Base-by-base conservation (phyloP, 2,888 invertebrate genomes). In the Crepidodera aurea region DNA sequence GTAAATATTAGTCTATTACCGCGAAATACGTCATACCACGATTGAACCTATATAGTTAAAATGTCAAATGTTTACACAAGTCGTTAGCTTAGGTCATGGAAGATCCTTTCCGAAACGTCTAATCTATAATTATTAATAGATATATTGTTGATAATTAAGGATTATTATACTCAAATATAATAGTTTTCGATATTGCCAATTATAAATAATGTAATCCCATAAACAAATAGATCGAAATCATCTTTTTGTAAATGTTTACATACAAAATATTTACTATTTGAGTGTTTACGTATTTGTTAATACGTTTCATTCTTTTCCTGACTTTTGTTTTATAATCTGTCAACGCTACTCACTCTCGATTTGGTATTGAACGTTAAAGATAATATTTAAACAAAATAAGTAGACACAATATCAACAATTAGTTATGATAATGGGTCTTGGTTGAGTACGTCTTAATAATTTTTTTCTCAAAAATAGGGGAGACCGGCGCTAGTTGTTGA, bases 1-100 rank as follows among this genome's bases (percentile, higher is more conserved):
- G 75, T 74, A 77, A 77, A 77, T 77, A 77, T 77, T 77, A 73
- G 75, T 71, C 71, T 71, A 74, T 75, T 73, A 75, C 75, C 69
- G 67, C 73, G 70, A 73, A 75, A 75, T 56, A 34, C 34, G 34
- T 46, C 46, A 39, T 27, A 13, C 39, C 29, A 46, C 25, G 10
- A 48, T 22, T 39, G 16, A 22, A 39, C 19, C 13, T 29, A 48
- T 37, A 48, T 48, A 56, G 48, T 46, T 70, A 51, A 44, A 66
- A 60, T 61, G 60, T 60, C 60, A 64, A 60, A 60, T 70, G 66
- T 69, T 66, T 68, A 57, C 65, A 46, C 62, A 65, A 69, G 56
- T 55, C 48, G 57, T 48, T 69, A 65, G 53, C 66, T 40, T 63
- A 70, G 71, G 71, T 68, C 66, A 62, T 46, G 51, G 51, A 46